A percentile compares a stretch with the other conserved stretches of the same genome.
Conservation (phyloP, 2,797 vertebrate species). For the Spea hammondii region DNA sequence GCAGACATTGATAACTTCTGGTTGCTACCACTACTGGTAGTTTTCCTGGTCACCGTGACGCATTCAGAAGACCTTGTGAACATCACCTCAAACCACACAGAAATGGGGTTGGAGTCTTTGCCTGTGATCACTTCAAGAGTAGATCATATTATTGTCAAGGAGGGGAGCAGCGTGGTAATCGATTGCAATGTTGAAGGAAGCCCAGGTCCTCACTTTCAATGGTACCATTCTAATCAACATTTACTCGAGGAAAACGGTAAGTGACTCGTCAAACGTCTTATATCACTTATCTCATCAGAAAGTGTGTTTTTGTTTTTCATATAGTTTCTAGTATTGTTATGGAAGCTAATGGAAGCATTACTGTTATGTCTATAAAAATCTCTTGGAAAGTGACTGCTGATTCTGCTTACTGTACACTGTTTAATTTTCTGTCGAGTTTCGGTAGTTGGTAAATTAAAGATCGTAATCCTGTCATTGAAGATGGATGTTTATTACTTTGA, state of each 20-base stretch:
- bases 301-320: no score
- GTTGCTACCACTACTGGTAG: slow-evolving; percentile 67
- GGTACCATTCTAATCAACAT: slow-evolving; percentile 89
- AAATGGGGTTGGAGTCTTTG: slow-evolving; percentile 63
- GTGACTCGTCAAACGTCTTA: slow-evolving; percentile 24
- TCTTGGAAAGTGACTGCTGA: no score
- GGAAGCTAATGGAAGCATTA: no score
- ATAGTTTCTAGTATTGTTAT: no score
- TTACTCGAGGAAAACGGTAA: slow-evolving; percentile 79
- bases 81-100: slow-evolving; percentile 69
- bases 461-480: no score
- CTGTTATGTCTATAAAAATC: no score
- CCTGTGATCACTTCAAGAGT: slow-evolving; percentile 74
- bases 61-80: slow-evolving; percentile 59
- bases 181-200: slow-evolving; percentile 89
- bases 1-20: slow-evolving; percentile 55
- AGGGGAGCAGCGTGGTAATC: slow-evolving; percentile 88
- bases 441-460: no score
- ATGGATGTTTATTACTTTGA: no score
- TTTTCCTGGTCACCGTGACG: slow-evolving; percentile 63
- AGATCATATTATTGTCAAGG: slow-evolving; percentile 88
- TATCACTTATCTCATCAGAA: no score
- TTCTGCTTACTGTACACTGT: no score
- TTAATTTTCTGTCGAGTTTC: no score
- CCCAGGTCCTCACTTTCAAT: slow-evolving; percentile 81